Percentiles rank a stretch among this genome's conserved stretches.
Conservation (phyloP, 1,140 invertebrate species). For the Archegozetes longisetosus region DNA sequence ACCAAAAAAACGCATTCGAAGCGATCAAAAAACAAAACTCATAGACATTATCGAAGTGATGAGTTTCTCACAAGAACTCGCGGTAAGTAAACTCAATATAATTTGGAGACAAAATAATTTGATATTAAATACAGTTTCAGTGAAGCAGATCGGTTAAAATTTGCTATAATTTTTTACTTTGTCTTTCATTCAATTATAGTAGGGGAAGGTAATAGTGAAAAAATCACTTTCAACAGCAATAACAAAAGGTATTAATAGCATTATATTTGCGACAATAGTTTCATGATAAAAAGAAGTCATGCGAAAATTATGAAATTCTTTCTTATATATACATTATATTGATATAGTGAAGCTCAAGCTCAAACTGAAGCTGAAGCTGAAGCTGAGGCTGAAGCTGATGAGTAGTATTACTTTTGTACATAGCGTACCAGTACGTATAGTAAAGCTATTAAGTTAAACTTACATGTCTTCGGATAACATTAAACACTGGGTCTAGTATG, state of each 20-base stretch:
- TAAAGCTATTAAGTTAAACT: neutral
- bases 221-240: neutral
- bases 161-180: neutral
- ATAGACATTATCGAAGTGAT: neutral
- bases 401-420: too few relatives aligned
- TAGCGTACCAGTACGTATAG: too few relatives aligned
- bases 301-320: neutral
- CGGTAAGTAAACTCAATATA: neutral
- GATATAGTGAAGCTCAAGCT: too few relatives aligned
- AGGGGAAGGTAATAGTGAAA: neutral
- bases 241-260: neutral
- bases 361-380: too few relatives aligned
- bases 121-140: neutral
- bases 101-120: neutral
- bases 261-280: neutral
- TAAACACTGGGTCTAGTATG: neutral
- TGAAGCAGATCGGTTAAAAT: neutral
- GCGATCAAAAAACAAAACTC: neutral
- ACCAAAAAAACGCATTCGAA: neutral
- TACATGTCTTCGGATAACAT: neutral
- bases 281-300: neutral
- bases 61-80: neutral
- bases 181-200: neutral
- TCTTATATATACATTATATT: too few relatives aligned
- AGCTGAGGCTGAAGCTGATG: too few relatives aligned